Conservation (phyloP, 1,140 invertebrate genomes). For the Cylas formicarius region DNA sequence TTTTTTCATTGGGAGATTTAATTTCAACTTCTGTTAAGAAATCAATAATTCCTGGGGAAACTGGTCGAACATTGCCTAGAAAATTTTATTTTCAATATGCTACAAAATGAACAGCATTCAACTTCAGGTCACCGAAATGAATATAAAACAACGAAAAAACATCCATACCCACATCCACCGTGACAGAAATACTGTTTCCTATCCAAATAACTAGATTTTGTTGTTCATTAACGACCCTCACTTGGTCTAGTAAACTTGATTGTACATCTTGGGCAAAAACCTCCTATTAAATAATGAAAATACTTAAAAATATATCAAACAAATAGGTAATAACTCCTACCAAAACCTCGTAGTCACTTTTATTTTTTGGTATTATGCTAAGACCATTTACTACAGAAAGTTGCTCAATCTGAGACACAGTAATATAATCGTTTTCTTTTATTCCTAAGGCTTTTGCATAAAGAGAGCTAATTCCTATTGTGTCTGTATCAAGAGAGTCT, state of each 20-base stretch:
- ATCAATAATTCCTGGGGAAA: constrained; percentile 32
- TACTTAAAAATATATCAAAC: constrained; percentile 4
- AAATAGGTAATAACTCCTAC: constrained; percentile 26
- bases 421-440: constrained; percentile 28
- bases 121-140: not conserved
- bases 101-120: not conserved
- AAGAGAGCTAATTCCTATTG: constrained; percentile 33
- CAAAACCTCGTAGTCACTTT: constrained; percentile 37
- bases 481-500: constrained; percentile 25
- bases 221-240: constrained; percentile 45
- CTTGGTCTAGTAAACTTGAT: constrained; percentile 47
- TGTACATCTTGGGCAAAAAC: constrained; percentile 48
- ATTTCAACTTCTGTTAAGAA: constrained; percentile 38
- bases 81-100: constrained; percentile 16
- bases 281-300: constrained; percentile 40
- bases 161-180: constrained; percentile 44
- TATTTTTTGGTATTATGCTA: constrained; percentile 27
- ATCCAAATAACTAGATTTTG: constrained; percentile 53
- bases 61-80: constrained; percentile 34
- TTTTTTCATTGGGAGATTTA: constrained; percentile 10
- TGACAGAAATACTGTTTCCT: constrained; percentile 45
- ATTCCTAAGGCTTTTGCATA: constrained; percentile 34
- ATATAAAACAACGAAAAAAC: constrained; percentile 3
- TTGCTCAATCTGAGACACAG: constrained; percentile 23
- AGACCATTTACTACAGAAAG: constrained; percentile 30